Conservation (phyloP, 1,140 invertebrate species). For the Notospermus geniculatus region DNA sequence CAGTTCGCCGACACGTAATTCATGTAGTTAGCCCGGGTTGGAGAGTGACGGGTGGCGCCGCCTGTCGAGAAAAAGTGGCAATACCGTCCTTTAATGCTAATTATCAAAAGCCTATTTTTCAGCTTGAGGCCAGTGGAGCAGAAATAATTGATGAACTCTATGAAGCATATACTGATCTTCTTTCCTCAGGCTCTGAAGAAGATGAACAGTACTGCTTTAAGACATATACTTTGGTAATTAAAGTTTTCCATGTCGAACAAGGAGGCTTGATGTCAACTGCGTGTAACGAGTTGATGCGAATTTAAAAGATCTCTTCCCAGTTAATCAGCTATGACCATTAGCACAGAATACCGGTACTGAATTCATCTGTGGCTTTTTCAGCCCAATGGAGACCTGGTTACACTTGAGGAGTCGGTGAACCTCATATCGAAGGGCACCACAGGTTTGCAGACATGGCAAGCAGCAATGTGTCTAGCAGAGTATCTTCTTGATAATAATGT, state of each 20-base stretch:
- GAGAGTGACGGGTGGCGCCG: too few species aligned
- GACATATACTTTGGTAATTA: constrained; percentile 41
- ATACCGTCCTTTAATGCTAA: too few species aligned
- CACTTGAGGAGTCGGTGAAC: constrained; percentile 45
- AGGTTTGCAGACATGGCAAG: constrained; percentile 50
- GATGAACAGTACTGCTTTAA: constrained; percentile 47
- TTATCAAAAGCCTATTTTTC: constrained; percentile 16
- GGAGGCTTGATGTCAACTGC: too few species aligned
- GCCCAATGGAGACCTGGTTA: constrained; percentile 34
- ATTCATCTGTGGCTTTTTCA: too few species aligned
- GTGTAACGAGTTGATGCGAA: too few species aligned
- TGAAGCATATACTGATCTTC: constrained; percentile 41
- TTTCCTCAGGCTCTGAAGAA: constrained; percentile 38
- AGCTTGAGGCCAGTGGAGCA: constrained; percentile 41
- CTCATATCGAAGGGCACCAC: constrained; percentile 48
- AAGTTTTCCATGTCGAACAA: too few species aligned
- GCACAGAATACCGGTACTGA: too few species aligned
- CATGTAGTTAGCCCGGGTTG: too few species aligned
- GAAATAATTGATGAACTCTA: constrained; percentile 50
- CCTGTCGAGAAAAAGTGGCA: too few species aligned
- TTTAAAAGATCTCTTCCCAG: too few species aligned
- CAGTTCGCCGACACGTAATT: too few species aligned
- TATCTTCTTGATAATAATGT: constrained; percentile 42
- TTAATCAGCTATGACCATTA: too few species aligned
- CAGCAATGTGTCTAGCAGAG: constrained; percentile 45